A percentile compares a stretch with the other conserved stretches of the same genome.
These are phyloP conservation scores for Phylloscopus collybita DNA, from an alignment of 2,797 vertebrate species.

Conservation along the genomic window DNA sequence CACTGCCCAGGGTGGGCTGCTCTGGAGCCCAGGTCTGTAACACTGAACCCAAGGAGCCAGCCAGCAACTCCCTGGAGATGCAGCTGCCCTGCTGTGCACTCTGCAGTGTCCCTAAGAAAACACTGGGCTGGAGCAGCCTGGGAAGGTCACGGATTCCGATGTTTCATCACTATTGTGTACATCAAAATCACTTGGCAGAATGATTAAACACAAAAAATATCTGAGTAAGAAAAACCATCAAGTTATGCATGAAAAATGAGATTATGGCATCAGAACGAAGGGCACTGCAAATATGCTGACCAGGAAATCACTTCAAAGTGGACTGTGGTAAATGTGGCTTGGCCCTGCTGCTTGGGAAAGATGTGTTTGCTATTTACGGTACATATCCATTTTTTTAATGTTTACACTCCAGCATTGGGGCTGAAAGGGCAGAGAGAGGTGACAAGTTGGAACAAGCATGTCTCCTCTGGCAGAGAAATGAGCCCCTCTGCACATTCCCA, in stretches of 20 bases:
- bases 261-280: conserved; percentile 51
- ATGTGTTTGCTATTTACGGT: not conserved
- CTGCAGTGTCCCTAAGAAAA: not conserved
- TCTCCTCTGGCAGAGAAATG: not conserved
- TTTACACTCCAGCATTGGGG: not conserved
- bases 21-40: not conserved
- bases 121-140: not conserved
- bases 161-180: conserved; percentile 26
- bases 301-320: conserved; percentile 31
- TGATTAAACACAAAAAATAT: conserved; percentile 44
- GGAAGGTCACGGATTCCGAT: not conserved
- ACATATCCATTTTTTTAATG: not conserved
- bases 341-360: not conserved
- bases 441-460: not conserved
- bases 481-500: not conserved
- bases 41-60: not conserved
- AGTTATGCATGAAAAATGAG: conserved; percentile 70
- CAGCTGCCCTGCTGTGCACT: not conserved
- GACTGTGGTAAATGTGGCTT: not conserved
- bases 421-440: not conserved
- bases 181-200: conserved; percentile 49
- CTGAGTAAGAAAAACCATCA: conserved; percentile 33
- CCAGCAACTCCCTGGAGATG: not conserved
- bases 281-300: conserved; percentile 51
- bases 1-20: not conserved